These are phyloP conservation scores for Ophioninae sp. DNA, from an alignment of 2,888 invertebrate species.

Conservation along the genomic window DNA sequence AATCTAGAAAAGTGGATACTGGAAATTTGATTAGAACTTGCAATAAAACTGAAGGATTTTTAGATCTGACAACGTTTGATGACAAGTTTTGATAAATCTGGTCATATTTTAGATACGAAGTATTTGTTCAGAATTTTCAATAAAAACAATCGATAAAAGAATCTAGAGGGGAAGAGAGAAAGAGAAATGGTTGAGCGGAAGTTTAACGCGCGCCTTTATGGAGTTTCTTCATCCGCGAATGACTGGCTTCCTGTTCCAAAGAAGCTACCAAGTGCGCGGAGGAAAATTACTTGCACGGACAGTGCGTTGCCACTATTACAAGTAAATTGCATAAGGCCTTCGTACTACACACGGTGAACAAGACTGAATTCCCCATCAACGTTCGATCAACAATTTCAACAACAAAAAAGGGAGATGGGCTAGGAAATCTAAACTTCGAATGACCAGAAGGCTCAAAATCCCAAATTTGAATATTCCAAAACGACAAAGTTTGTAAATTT, in stretches of 20 bases:
- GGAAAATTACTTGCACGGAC: slow-evolving; percentile 34
- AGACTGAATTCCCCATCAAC: slow-evolving; percentile 12
- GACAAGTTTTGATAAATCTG: too few relatives aligned
- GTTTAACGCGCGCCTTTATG: slow-evolving; percentile 8
- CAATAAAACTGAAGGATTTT: too few relatives aligned
- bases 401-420: too few relatives aligned
- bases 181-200: slow-evolving; percentile 36
- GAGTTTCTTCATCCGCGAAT: slow-evolving; percentile 38
- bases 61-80: too few relatives aligned
- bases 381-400: neutral
- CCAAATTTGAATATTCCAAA: too few relatives aligned
- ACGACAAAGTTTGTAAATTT: too few relatives aligned
- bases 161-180: slow-evolving; percentile 14
- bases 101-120: slow-evolving; percentile 67
- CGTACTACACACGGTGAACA: neutral
- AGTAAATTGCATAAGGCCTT: slow-evolving; percentile 1
- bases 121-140: slow-evolving; percentile 56
- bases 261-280: slow-evolving; percentile 44
- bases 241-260: slow-evolving; percentile 49
- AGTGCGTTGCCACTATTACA: slow-evolving; percentile 25
- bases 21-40: too few relatives aligned
- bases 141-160: slow-evolving; percentile 49
- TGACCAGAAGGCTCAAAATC: too few relatives aligned
- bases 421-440: too few relatives aligned
- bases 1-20: too few relatives aligned